These are phyloP conservation scores for Xerus rutilus DNA, from an alignment of 2,797 vertebrate genomes.

Conservation along the genomic window DNA sequence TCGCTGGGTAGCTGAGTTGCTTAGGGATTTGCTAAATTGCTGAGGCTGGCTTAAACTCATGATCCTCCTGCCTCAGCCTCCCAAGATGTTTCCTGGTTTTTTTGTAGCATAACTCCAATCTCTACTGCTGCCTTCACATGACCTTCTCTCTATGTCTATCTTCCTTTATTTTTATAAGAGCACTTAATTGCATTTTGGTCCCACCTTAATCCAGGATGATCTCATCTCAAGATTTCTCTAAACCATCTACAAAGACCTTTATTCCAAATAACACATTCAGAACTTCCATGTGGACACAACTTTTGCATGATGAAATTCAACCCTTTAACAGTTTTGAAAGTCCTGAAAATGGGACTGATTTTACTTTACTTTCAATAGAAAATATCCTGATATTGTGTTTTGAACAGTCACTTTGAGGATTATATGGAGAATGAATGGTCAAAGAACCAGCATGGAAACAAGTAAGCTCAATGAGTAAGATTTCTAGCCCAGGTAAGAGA, in stretches of 20 bases:
- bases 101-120: not conserved
- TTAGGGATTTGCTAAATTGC: no score
- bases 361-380: not conserved
- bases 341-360: not conserved
- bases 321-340: not conserved
- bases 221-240: not conserved
- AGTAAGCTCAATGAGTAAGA: not conserved
- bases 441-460: not conserved
- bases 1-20: no score
- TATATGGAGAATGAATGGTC: not conserved
- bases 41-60: no score
- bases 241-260: not conserved
- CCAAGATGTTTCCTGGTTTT: no score
- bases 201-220: not conserved
- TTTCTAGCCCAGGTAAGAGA: not conserved
- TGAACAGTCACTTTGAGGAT: not conserved
- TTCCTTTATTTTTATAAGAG: not conserved
- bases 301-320: not conserved
- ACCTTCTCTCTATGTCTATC: not conserved
- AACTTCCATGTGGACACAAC: not conserved
- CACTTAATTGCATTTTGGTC: not conserved
- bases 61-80: no score
- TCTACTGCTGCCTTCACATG: not conserved
- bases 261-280: not conserved
- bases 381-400: not conserved